Percentiles rank a stretch among this genome's conserved stretches.
phyloP scores from a whole-genome alignment of 2,113 vertebrate genomes.

The Zosterops hypoxanthus region DNA sequence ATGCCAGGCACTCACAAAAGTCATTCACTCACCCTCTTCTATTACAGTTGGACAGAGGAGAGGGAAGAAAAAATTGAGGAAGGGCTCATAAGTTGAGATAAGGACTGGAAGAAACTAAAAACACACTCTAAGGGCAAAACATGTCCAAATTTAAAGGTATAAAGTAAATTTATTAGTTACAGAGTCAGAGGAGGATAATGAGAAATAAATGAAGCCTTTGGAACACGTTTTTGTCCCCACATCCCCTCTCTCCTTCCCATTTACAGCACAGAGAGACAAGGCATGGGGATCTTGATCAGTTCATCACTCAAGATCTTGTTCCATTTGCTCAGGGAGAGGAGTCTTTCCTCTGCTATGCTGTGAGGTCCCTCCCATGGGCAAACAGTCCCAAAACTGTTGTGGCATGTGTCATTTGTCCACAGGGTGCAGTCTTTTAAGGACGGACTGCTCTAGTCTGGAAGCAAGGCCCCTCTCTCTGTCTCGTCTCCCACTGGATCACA shows the following conservation, averaged over 20 bases:
- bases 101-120: neutral
- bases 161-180: neutral
- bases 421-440: neutral
- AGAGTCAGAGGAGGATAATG: neutral
- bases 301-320: neutral
- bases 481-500: neutral
- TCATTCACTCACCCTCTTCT: neutral
- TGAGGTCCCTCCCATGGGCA: neutral
- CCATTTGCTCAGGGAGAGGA: neutral
- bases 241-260: neutral
- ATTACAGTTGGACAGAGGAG: neutral
- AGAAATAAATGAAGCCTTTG: neutral
- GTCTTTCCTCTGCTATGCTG: neutral
- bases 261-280: neutral
- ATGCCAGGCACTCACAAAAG: neutral
- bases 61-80: neutral
- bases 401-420: accelerated
- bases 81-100: neutral
- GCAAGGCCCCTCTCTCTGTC: accelerated
- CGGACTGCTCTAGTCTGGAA: neutral
- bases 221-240: neutral
- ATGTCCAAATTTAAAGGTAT: neutral
- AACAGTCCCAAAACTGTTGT: neutral
- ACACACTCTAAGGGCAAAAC: neutral
- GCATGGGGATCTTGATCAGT: neutral